Conservation (phyloP, 2,113 vertebrate genomes). For the Chionomys nivalis region DNA sequence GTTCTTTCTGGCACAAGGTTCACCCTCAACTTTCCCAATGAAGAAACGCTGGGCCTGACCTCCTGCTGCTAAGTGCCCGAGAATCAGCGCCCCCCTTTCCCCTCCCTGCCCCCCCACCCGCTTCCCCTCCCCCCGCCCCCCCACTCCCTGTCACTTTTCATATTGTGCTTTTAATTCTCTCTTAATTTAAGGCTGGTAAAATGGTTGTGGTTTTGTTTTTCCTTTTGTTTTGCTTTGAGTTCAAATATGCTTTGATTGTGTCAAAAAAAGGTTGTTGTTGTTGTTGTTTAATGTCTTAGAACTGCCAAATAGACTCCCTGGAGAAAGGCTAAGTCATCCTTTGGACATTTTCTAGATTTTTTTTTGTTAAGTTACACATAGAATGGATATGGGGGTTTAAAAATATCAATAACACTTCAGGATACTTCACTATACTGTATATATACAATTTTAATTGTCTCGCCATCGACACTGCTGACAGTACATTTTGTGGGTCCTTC, state of each 20-base stretch:
- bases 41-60: not conserved
- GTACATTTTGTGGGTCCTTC: not conserved
- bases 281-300: not conserved
- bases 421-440: not conserved
- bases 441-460: not conserved
- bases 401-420: not conserved
- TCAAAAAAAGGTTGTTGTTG: no score
- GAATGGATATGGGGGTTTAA: not conserved
- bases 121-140: no score
- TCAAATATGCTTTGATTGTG: slow-evolving; percentile 44
- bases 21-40: slow-evolving; percentile 43
- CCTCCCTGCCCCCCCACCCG: no score
- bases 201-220: not conserved
- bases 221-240: not conserved
- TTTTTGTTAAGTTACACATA: not conserved
- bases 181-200: slow-evolving; percentile 27
- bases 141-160: not conserved
- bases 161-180: not conserved
- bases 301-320: slow-evolving; percentile 42
- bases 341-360: slow-evolving; percentile 6
- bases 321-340: slow-evolving; percentile 29
- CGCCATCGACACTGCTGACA: not conserved
- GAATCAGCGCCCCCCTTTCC: not conserved
- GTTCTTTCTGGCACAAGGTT: slow-evolving; percentile 66
- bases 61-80: not conserved